Evolutionary conservation across 1,140 invertebrate genomes (phyloP).

Genomic region (Teleopsis dalmanni): DNA sequence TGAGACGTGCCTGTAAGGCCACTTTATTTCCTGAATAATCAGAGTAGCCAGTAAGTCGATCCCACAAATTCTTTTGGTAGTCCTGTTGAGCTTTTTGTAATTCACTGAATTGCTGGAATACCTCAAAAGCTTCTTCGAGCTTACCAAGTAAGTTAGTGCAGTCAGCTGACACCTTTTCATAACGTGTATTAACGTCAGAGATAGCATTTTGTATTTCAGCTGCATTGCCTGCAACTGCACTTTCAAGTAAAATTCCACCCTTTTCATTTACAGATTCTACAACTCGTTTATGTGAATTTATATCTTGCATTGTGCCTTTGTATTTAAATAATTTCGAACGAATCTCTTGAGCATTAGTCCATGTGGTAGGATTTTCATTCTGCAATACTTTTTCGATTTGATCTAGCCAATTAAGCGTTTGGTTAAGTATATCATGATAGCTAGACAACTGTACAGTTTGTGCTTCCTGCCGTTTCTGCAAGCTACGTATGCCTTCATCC

Average conservation of each 20-base stretch:
- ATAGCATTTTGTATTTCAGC: conserved; percentile 58
- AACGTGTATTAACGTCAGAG: conserved; percentile 62
- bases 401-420: conserved; percentile 78
- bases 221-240: conserved; percentile 50
- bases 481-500: conserved; percentile 67
- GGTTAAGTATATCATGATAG: conserved; percentile 78
- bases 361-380: conserved; percentile 60
- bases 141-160: conserved; percentile 58
- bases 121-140: conserved; percentile 66
- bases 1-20: conserved; percentile 61
- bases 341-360: conserved; percentile 74
- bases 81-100: conserved; percentile 77
- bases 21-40: conserved; percentile 77
- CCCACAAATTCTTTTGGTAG: conserved; percentile 82
- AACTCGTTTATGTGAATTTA: conserved; percentile 78
- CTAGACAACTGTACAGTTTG: conserved; percentile 75
- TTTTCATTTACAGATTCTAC: conserved; percentile 86
- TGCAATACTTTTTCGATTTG: conserved; percentile 74
- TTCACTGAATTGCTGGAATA: conserved; percentile 77
- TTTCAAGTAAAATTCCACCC: conserved; percentile 51
- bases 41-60: conserved; percentile 64
- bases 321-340: conserved; percentile 78
- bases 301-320: conserved; percentile 82
- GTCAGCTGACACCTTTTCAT: conserved; percentile 59
- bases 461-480: conserved; percentile 76